Conservation (phyloP, 2,888 invertebrate genomes). For the Phengaris alcon region DNA sequence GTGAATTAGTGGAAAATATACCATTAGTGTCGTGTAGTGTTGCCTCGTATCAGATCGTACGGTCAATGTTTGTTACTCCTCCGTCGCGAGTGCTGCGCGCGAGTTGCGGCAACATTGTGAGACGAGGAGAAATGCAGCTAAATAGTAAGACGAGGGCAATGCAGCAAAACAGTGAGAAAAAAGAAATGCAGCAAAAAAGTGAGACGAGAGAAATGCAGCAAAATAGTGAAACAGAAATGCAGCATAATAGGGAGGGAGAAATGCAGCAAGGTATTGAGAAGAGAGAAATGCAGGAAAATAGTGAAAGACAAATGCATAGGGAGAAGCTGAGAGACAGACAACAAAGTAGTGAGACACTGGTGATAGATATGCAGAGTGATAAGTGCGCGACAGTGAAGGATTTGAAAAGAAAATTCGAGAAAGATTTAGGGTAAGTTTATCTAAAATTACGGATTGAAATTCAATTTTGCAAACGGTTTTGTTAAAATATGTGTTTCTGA, state of each 20-base stretch:
- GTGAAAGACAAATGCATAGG: not conserved
- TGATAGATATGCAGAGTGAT: not conserved
- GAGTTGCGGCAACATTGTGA: not conserved
- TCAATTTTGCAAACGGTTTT: no score
- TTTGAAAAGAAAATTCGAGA: conserved; percentile 1
- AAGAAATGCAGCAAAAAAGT: not conserved
- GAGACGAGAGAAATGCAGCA: not conserved
- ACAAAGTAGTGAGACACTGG: not conserved
- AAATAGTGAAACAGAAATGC: not conserved
- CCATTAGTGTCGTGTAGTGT: not conserved
- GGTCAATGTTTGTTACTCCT: not conserved
- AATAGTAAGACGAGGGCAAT: not conserved
- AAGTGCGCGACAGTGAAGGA: not conserved
- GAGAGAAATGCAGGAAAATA: not conserved
- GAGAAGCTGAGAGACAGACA: no score
- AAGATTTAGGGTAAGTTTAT: not conserved
- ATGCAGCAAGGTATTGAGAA: not conserved
- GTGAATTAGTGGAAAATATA: conserved; percentile 3
- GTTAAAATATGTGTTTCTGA: no score
- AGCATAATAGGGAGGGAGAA: not conserved
- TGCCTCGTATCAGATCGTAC: not conserved
- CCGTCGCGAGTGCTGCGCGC: not conserved
- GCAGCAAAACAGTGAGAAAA: not conserved
- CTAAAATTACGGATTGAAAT: no score
- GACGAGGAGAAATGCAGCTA: not conserved